Evolutionary conservation across 2,888 invertebrate species (phyloP).

Genomic region (Iphiclides podalirius): DNA sequence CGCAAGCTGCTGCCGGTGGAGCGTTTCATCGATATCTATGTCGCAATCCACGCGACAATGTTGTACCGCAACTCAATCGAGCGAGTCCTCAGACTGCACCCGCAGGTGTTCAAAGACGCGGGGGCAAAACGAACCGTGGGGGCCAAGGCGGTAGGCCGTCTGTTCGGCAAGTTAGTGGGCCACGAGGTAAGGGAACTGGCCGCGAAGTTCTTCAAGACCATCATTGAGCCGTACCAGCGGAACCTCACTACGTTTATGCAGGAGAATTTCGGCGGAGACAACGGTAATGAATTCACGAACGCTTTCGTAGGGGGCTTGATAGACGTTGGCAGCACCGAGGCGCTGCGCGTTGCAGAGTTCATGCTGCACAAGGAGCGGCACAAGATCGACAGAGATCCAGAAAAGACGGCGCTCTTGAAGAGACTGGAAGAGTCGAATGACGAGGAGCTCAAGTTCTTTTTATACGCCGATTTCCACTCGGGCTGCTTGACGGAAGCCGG

Average conservation of each 20-base stretch:
- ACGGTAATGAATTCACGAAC: constrained; percentile 24
- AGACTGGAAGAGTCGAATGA: constrained; percentile 25
- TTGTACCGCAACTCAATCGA: constrained; percentile 48
- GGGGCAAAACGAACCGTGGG: constrained; percentile 35
- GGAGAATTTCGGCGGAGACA: constrained; percentile 25
- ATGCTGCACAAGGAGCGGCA: constrained; percentile 19
- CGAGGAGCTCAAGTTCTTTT: constrained; percentile 30
- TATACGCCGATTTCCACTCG: constrained; percentile 22
- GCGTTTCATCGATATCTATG: constrained; percentile 40
- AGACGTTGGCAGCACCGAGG: constrained; percentile 24
- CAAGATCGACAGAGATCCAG: neutral
- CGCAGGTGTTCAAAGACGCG: constrained; percentile 39
- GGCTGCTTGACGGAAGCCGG: neutral
- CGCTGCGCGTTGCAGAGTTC: constrained; percentile 30
- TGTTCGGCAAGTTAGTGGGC: constrained; percentile 45
- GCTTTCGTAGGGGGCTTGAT: constrained; percentile 31
- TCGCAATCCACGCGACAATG: constrained; percentile 47
- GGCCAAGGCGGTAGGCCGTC: constrained; percentile 40
- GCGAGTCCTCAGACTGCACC: constrained; percentile 37
- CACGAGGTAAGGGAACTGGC: constrained; percentile 41
- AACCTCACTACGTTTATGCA: constrained; percentile 35
- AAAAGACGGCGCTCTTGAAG: constrained; percentile 26
- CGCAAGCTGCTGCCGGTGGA: constrained; percentile 43
- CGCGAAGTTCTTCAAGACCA: constrained; percentile 42
- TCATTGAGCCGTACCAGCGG: constrained; percentile 40